A percentile compares a stretch with the other conserved stretches of the same genome.
Evolutionary conservation across 2,113 vertebrate genomes (phyloP).

Genomic region (Osmerus eperlanus): DNA sequence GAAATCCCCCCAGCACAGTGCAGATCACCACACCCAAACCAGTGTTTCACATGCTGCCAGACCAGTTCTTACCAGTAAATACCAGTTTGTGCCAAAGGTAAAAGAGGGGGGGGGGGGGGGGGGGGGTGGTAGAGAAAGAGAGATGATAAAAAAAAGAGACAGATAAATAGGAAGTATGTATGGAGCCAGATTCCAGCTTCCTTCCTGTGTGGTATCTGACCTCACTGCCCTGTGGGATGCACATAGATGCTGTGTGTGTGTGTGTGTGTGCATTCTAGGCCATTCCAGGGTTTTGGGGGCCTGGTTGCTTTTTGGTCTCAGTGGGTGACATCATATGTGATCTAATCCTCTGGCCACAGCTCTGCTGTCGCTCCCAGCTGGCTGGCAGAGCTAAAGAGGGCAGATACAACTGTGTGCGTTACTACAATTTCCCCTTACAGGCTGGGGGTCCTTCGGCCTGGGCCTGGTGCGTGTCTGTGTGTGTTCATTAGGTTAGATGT

Average conservation of each 20-base stretch:
- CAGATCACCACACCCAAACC: neutral
- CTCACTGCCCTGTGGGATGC: neutral
- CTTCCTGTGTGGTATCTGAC: conserved; percentile 8
- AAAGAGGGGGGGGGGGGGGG: too few species aligned
- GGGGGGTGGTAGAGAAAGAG: neutral
- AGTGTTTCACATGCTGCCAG: neutral
- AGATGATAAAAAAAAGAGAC: neutral
- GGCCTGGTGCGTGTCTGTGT: neutral
- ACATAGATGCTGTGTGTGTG: neutral
- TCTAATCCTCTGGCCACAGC: conserved; percentile 48
- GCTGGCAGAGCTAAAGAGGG: conserved; percentile 32
- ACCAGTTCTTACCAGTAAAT: neutral
- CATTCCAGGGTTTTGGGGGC: neutral
- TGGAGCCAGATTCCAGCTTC: neutral
- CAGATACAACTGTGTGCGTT: conserved; percentile 14
- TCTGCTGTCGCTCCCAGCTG: conserved; percentile 42
- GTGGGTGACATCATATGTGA: conserved; percentile 60
- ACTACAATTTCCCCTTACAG: conserved; percentile 15
- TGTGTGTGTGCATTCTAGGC: conserved; percentile 1
- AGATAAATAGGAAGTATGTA: conserved; percentile 1
- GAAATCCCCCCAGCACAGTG: neutral
- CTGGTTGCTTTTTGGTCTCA: conserved; percentile 12
- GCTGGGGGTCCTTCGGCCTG: conserved; percentile 15
- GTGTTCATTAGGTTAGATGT: conserved; percentile 13
- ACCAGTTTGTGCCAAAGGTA: neutral